Evolutionary conservation across 2,797 vertebrate species (phyloP), one percentile per base, ranked within the genome.

Genomic region (Avahi laniger): DNA sequence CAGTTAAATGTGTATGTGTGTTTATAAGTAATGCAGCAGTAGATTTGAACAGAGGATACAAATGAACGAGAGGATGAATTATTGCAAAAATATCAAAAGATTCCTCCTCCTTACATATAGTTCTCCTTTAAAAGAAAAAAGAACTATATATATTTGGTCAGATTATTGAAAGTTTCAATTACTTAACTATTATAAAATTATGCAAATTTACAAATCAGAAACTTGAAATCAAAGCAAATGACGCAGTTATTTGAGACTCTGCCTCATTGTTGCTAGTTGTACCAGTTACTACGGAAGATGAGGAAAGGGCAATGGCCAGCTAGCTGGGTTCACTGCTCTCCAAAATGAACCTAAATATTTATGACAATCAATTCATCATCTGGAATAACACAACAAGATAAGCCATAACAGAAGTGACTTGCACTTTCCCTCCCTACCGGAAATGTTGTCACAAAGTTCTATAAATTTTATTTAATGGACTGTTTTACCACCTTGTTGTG

Each of bases 391-490:
- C 28, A 70, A 50, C 14, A 59, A 78, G 82, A 87, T 18, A 84
- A 89, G 61, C 33, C 70, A 54, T 48, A 89, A 54, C 67, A 91
- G 35, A 89, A 81, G 33, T 81, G 75, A 95, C 33, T 57, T 89
- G 73, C 41, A 54, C 7, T 87, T 91, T 97, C 79, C 46, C 54
- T 94, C 61, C 59, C 3, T 11, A 65, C 57, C 35, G 78, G 81
- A 95, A 94, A 75, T 54, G 5, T 2, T 79, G 26, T 92, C 61
- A 35, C 46, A 46, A 61, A 91, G 75, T 67, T 94, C 85, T 61
- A 52, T 91, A 83, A 97, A 96, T 96, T 83, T 93, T 9, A 35
- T 70, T 80, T 59, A 96, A 95, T 93, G 41, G 83, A 26, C 57
- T 92, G n/a, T 57, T 93, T 91, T 80, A 46, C 46, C 33, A 86